Base-by-base conservation (phyloP, 2,113 vertebrate genomes). In the Calidris pugnax region DNA sequence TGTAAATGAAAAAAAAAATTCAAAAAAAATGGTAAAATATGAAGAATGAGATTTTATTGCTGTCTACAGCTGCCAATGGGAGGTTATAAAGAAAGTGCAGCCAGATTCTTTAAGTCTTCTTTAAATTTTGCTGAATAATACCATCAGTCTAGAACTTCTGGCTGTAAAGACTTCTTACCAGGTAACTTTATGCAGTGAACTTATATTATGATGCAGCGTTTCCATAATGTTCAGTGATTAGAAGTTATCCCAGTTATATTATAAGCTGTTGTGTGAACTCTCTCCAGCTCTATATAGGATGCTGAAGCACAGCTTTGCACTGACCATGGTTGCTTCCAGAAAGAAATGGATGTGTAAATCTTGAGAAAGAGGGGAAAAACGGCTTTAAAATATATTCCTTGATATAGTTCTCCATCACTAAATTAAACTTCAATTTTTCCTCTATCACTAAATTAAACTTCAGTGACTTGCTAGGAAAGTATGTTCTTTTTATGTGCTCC, bases 401-500 rank as follows among this genome's bases (percentile, higher is more conserved):
- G 47, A 69, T 83, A 87, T 66, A 80, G 39, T 21, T 27, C 64
- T 80, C 37, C 64, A 56, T 74, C 92, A 75, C 82, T 94, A 94
- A 94, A 97, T 96, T 96, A 96, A 96, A 95, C 71, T 89, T 56
- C 91, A 93, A n/a, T n/a, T n/a, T n/a, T n/a, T n/a, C n/a, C 64
- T 80, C 37, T 62, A 56, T 74, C 92, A 75, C 82, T 94, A 94
- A 94, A 97, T 96, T 96, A 96, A 96, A 95, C 71, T 89, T 56
- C 91, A 93, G 6, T 55, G 79, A 69, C 93, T 97, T 50, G 32
- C 95, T 93, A 64, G 88, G 88, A 94, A 96, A 96, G 87, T 62
- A 64, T 85, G 68, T 41, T 86, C 37, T 77, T 93, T 91, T 97
- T 86, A 95, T 90, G 77, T 57, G 43, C 23, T 75, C 28, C 89